Evolutionary conservation across 2,888 invertebrate species (phyloP).

Genomic region (Caenorhabditis imperialis): DNA sequence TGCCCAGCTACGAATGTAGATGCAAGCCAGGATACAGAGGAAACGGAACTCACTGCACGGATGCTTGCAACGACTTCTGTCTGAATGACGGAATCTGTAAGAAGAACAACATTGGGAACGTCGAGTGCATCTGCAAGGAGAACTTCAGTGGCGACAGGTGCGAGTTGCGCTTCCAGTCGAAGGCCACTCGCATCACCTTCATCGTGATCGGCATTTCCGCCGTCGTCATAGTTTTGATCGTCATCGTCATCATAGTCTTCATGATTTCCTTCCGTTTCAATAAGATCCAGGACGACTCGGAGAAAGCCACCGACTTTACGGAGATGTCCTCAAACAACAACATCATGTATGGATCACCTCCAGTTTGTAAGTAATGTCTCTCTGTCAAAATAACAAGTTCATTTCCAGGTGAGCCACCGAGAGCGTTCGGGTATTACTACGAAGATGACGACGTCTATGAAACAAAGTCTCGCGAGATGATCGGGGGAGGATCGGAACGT

Average conservation of each 20-base stretch:
- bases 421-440: slow-evolving; percentile 77
- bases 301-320: slow-evolving; percentile 35
- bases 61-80: slow-evolving; percentile 77
- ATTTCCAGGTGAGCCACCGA: slow-evolving; percentile 60
- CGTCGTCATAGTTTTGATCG: slow-evolving; percentile 71
- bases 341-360: slow-evolving; percentile 48
- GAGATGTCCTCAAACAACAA: slow-evolving; percentile 47
- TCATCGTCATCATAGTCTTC: slow-evolving; percentile 74
- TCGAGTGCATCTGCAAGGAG: slow-evolving; percentile 77
- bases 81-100: slow-evolving; percentile 78
- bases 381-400: not conserved
- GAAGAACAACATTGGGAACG: slow-evolving; percentile 76
- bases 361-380: slow-evolving; percentile 35
- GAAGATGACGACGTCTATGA: slow-evolving; percentile 78
- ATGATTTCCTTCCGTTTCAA: slow-evolving; percentile 76
- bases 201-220: slow-evolving; percentile 57
- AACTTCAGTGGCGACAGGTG: slow-evolving; percentile 72
- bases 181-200: slow-evolving; percentile 63
- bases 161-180: slow-evolving; percentile 64
- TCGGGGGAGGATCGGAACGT: slow-evolving; percentile 34
- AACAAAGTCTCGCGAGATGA: slow-evolving; percentile 53
- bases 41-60: slow-evolving; percentile 77
- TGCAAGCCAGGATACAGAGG: slow-evolving; percentile 94
- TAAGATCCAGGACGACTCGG: slow-evolving; percentile 48
- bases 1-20: slow-evolving; percentile 84